These are phyloP conservation scores for Dipodomys merriami DNA, from an alignment of 2,113 vertebrate genomes.

Conservation along the genomic window DNA sequence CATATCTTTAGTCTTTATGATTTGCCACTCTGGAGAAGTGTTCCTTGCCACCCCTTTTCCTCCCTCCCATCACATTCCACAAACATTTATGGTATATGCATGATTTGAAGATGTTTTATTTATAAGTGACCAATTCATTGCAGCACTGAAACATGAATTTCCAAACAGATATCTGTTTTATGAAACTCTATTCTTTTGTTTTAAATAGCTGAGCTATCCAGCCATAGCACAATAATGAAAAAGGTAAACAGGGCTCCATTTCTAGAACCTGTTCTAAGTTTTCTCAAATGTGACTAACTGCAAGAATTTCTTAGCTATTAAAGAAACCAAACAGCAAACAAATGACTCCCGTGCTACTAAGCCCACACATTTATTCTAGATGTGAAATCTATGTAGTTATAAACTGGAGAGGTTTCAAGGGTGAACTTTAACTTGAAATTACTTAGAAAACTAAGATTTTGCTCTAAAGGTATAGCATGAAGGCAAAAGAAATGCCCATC, in stretches of 20 bases:
- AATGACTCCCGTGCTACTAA: neutral
- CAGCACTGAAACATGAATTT: slow-evolving; percentile 79
- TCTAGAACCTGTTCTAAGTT: slow-evolving; percentile 87
- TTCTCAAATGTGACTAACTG: slow-evolving; percentile 87
- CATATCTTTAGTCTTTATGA: slow-evolving; percentile 69
- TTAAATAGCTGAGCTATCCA: slow-evolving; percentile 84
- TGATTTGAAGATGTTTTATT: slow-evolving; percentile 84
- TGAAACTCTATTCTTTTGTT: slow-evolving; percentile 84
- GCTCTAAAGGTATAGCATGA: slow-evolving; percentile 26
- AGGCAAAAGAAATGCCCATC: slow-evolving; percentile 62
- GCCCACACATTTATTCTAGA: slow-evolving; percentile 52
- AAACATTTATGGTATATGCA: slow-evolving; percentile 70
- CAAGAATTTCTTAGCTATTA: slow-evolving; percentile 81
- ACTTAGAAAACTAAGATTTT: slow-evolving; percentile 48
- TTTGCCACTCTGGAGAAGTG: slow-evolving; percentile 81
- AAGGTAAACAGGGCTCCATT: slow-evolving; percentile 83
- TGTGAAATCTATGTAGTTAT: neutral
- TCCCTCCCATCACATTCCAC: slow-evolving; percentile 52
- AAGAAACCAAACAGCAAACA: slow-evolving; percentile 26
- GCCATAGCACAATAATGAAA: slow-evolving; percentile 81
- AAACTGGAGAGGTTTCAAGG: slow-evolving; percentile 33
- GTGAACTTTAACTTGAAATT: slow-evolving; percentile 63
- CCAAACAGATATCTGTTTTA: slow-evolving; percentile 80
- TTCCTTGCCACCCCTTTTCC: slow-evolving; percentile 60
- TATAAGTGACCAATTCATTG: slow-evolving; percentile 81